Evolutionary conservation across 2,797 vertebrate genomes (phyloP), one percentile per base, ranked within the genome.

Genomic region (Capromys pilorides): DNA sequence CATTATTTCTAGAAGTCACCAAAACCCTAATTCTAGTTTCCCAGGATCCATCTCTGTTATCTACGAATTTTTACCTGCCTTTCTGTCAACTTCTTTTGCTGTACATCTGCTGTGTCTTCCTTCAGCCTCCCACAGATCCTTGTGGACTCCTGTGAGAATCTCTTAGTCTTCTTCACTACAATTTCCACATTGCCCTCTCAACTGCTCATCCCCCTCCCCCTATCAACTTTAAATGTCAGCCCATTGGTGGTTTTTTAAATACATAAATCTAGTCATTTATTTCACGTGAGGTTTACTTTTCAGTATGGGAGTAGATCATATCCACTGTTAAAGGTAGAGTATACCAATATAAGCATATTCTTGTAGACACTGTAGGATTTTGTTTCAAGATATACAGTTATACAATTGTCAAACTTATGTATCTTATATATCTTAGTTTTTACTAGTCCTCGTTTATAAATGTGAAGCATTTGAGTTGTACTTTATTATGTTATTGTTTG

Each of bases 201-300:
- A 36, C 28, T 19, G 33, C 26, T 36, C 36, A n/a, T n/a, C 59
- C 24, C 78, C 8, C 26, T 92, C 10, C 86, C 19, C 64, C 31
- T 33, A 73, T 41, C 45, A 41, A 86, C 57, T 33, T 91, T 54
- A n/a, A 83, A 67, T 66, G 51, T 45, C 14, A 57, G 49, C n/a
- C 49, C 66, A 16, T 31, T 93, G 39, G 22, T 75, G 82, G 66
- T 94, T 73, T 57, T 90, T 28, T 61, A 92, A 92, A 67, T 71
- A 75, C 2, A 9, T 83, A 86, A 93, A 90, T 86, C 36, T 14
- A 90, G 73, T 89, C 54, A 75, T 83, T 85, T 51, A 51, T 77
- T 96, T 96, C 78, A 94, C 45, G 67, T 69, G 21, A n/a, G 28
- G 84, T 95, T 91, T 87, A 88, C 41, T 83, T 91, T 95, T 86